A percentile compares a stretch with the other conserved stretches of the same genome.
Evolutionary conservation across 2,888 invertebrate genomes (phyloP).

Genomic region (Tachina fera): DNA sequence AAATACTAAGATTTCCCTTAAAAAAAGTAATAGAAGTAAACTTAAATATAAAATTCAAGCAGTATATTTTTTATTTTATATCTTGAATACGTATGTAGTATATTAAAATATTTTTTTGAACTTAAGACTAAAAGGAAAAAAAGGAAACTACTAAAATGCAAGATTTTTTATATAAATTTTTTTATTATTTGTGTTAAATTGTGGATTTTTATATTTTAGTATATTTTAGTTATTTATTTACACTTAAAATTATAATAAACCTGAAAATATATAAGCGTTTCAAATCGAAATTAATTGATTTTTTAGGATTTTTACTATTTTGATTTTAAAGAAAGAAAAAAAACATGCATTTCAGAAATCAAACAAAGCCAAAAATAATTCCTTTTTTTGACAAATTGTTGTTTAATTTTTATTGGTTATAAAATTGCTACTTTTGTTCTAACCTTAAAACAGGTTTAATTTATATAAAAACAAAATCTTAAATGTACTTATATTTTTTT

Average conservation of each 20-base stretch:
- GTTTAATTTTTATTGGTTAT: slow-evolving; percentile 2
- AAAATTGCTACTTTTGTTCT: slow-evolving; percentile 49
- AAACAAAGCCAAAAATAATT: slow-evolving; percentile 40
- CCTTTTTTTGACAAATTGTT: slow-evolving; percentile 29
- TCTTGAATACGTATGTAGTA: background rate
- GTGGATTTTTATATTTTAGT: slow-evolving; percentile 11
- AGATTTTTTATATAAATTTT: slow-evolving; percentile 26
- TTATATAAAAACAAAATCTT: slow-evolving; percentile 43
- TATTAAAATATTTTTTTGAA: slow-evolving; percentile 8
- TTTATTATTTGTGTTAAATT: slow-evolving; percentile 6
- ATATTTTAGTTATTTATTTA: slow-evolving; percentile 50
- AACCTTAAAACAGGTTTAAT: slow-evolving; percentile 75
- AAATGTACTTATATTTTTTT: background rate
- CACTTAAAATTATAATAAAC: slow-evolving; percentile 61
- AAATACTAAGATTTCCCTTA: slow-evolving; percentile 32
- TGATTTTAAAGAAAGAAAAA: slow-evolving; percentile 34
- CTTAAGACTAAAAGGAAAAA: slow-evolving; percentile 43
- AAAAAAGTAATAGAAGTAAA: slow-evolving; percentile 13
- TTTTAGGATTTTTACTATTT: slow-evolving; percentile 31
- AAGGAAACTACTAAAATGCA: background rate
- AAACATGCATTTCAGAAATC: slow-evolving; percentile 56
- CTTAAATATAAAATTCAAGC: slow-evolving; percentile 51
- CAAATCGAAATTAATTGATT: slow-evolving; percentile 50
- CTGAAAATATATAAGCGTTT: slow-evolving; percentile 67
- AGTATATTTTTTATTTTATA: background rate